Conservation (phyloP, 2,113 vertebrate species). For the Cochlearius cochlearius region DNA sequence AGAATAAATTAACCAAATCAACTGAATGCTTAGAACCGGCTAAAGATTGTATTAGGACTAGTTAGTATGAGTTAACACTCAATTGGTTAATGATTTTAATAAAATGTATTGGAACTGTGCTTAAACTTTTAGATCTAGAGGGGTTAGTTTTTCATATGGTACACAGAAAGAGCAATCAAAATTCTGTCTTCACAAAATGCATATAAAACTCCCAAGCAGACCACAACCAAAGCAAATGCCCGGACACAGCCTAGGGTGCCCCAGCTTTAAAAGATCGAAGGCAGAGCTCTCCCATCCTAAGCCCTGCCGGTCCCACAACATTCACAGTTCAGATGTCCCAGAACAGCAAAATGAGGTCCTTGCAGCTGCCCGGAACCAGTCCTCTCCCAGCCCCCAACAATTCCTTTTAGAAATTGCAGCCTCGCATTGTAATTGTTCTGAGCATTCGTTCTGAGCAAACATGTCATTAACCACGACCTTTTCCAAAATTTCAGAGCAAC, state of each 20-base stretch:
- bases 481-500: not conserved
- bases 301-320: too few relatives aligned
- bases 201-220: not conserved
- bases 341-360: not conserved
- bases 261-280: not conserved
- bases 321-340: not conserved
- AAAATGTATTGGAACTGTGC: not conserved
- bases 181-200: not conserved
- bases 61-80: not conserved
- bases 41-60: not conserved
- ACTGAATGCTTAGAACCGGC: not conserved
- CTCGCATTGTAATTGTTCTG: not conserved
- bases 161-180: not conserved
- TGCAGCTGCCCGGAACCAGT: not conserved
- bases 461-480: not conserved
- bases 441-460: not conserved
- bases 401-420: not conserved
- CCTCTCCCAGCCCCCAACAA: not conserved
- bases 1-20: not conserved
- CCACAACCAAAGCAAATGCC: not conserved
- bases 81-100: not conserved
- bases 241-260: fast-evolving
- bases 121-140: not conserved
- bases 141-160: not conserved
- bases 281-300: not conserved